Conservation (phyloP, 2,888 invertebrate genomes). For the Escarpia spicata region DNA sequence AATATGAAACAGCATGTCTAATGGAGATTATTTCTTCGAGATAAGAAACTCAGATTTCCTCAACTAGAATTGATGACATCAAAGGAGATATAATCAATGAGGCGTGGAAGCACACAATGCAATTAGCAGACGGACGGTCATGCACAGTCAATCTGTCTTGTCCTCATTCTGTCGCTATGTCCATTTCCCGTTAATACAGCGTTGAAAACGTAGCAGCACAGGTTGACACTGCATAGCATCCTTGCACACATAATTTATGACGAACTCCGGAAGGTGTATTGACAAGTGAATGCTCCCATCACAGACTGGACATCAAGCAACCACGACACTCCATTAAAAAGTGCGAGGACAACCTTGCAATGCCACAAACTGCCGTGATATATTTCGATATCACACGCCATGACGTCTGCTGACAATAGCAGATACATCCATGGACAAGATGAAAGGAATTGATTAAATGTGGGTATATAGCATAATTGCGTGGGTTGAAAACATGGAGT, state of each 20-base stretch:
- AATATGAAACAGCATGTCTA: background rate
- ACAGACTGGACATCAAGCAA: background rate
- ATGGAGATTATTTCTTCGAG: background rate
- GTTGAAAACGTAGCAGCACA: background rate
- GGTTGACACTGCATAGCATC: background rate
- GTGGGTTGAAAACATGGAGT: background rate
- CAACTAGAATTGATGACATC: background rate
- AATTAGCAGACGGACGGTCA: background rate
- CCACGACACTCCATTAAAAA: background rate
- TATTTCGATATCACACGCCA: background rate
- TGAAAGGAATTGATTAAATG: background rate
- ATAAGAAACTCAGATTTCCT: background rate
- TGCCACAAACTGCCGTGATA: background rate
- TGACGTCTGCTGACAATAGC: background rate
- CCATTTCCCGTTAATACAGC: background rate
- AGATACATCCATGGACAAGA: too few species aligned
- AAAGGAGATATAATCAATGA: background rate
- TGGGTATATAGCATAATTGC: background rate
- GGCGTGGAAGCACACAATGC: background rate
- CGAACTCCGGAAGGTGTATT: background rate
- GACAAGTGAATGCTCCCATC: background rate
- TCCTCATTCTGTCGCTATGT: background rate
- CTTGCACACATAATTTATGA: background rate
- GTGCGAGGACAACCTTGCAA: background rate
- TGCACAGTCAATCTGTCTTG: background rate